phyloP scores from a whole-genome alignment of 2,797 vertebrate genomes.

The Pseudochirops cupreus region DNA sequence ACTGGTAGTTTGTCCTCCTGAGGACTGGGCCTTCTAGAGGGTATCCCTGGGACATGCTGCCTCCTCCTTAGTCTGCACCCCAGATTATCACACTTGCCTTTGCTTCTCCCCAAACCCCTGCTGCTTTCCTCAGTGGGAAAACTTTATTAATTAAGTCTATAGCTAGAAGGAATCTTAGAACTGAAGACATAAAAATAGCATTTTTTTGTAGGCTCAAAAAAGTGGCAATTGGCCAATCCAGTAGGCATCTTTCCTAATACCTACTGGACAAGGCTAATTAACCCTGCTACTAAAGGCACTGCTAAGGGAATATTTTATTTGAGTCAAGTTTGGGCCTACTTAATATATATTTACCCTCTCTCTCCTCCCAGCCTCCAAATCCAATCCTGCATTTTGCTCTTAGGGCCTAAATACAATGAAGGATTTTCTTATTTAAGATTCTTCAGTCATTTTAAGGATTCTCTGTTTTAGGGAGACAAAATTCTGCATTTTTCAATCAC shows the following conservation, averaged over 20 bases:
- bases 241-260: background rate
- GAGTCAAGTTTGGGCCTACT: background rate
- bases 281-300: background rate
- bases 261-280: background rate
- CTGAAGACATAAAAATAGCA: background rate
- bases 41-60: background rate
- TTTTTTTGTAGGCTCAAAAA: background rate
- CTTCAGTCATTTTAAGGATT: background rate
- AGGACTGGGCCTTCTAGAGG: background rate
- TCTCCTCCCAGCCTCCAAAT: background rate
- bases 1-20: no score
- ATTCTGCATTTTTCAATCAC: background rate
- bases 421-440: background rate
- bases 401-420: background rate
- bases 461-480: background rate
- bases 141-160: conserved; percentile 24
- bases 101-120: background rate
- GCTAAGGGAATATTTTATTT: conserved; percentile 1
- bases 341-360: background rate
- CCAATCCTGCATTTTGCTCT: background rate
- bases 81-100: background rate
- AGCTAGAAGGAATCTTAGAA: background rate
- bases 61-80: background rate
- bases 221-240: background rate
- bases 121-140: background rate